Base-by-base conservation (phyloP, 2,888 invertebrate genomes). In the Acleris cristana region DNA sequence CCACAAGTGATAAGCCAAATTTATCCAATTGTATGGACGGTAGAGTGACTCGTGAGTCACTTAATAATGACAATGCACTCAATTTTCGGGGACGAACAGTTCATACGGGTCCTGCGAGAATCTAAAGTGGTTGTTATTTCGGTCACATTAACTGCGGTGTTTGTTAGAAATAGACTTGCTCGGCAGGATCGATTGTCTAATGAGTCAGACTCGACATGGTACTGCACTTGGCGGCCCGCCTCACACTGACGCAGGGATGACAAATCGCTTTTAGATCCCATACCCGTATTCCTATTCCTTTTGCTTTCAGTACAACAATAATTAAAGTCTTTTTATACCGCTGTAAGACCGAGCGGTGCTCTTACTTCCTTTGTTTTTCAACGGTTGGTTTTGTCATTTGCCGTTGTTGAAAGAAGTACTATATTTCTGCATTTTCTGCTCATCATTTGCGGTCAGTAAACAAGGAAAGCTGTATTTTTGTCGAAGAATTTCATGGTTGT, bases 181-280 rank as follows among this genome's bases (percentile, higher is more conserved):
- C 73, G 70, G 70, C 73, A 83, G 84, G 87, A 90, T 90, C 86
- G 89, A 89, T 90, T 88, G 86, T 88, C 86, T 90, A 89, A 91
- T 89, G 89, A 90, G 86, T 88, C 88, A 84, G 80, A 81, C 86
- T 79, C 84, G 85, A 90, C 90, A 90, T 78, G 86, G 82, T 82
- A 89, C 81, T 89, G 91, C 91, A 90, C 90, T 90, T 83, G 89
- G 86, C 89, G 82, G 79, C 74, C 80, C 79, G 76, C 78, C 76
- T 78, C 77, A 78, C 76, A 77, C 76, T 90, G 90, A 90, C 89
- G 85, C 90, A 90, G 89, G 85, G 90, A 90, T 91, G 88, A 88
- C 85, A 84, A 87, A 89, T 87, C 85, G 84, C 85, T 87, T 85
- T 88, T 83, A 86, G 84, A 85, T 86, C 83, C 83, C 79, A 74